phyloP scores from a whole-genome alignment of 1,140 invertebrate species.

The Mylabris phalerata region DNA sequence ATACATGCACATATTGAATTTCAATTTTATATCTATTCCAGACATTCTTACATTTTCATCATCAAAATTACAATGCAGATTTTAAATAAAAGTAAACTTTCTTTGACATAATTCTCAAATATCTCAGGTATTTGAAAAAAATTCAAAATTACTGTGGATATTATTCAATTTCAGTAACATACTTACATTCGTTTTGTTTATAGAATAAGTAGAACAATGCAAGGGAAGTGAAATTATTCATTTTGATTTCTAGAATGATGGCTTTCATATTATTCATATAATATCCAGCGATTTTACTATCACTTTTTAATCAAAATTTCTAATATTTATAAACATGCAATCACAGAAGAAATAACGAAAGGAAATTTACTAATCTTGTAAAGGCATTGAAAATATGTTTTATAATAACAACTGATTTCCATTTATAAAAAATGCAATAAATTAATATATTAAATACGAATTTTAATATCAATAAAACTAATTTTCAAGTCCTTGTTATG shows the following conservation, averaged over 20 bases:
- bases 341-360: too few species aligned
- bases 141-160: conserved; percentile 7
- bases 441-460: too few species aligned
- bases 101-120: conserved; percentile 24
- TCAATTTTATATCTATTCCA: too few species aligned
- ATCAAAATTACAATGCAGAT: conserved; percentile 10
- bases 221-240: conserved; percentile 15
- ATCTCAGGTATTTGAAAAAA: conserved; percentile 12
- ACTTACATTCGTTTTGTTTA: conserved; percentile 3
- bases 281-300: conserved; percentile 9
- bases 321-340: too few species aligned
- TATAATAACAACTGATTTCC: too few species aligned
- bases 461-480: too few species aligned
- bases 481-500: too few species aligned
- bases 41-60: background rate
- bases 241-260: conserved; percentile 11
- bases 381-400: too few species aligned
- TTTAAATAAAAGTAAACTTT: conserved; percentile 17
- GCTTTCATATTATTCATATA: conserved; percentile 12
- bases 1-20: too few species aligned
- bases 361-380: too few species aligned
- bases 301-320: conserved; percentile 1
- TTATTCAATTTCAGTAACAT: conserved; percentile 12
- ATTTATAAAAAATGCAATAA: too few species aligned
- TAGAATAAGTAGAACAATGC: conserved; percentile 14